phyloP scores from a whole-genome alignment of 1,140 invertebrate genomes.

The Ruditapes philippinarum region DNA sequence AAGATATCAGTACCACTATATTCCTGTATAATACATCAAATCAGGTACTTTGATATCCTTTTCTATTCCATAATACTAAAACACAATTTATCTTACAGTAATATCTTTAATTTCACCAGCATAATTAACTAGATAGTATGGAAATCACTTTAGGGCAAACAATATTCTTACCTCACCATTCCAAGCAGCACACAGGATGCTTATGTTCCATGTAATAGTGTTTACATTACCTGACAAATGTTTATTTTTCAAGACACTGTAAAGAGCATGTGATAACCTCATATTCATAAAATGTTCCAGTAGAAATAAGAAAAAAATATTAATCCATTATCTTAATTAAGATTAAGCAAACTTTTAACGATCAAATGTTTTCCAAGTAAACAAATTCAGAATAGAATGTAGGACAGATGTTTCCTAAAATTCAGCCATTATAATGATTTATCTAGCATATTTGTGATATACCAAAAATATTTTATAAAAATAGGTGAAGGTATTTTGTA shows the following conservation, averaged over 20 bases:
- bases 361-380: background rate
- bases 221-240: background rate
- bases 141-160: background rate
- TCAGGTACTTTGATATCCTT: too few species aligned
- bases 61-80: too few species aligned
- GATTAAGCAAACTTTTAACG: background rate
- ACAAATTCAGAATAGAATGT: background rate
- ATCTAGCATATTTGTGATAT: too few species aligned
- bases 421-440: background rate
- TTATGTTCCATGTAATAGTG: background rate
- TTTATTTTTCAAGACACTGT: constrained; percentile 1
- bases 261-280: background rate
- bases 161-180: background rate
- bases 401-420: background rate
- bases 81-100: too few species aligned
- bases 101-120: too few species aligned
- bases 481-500: too few species aligned
- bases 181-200: background rate
- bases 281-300: background rate
- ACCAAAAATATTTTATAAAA: too few species aligned
- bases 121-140: too few species aligned
- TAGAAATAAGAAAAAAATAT: background rate
- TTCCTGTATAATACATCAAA: too few species aligned
- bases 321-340: background rate
- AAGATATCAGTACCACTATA: too few species aligned